Base-by-base conservation (phyloP, 2,797 vertebrate genomes). In the Acestrorhynchus altus region DNA sequence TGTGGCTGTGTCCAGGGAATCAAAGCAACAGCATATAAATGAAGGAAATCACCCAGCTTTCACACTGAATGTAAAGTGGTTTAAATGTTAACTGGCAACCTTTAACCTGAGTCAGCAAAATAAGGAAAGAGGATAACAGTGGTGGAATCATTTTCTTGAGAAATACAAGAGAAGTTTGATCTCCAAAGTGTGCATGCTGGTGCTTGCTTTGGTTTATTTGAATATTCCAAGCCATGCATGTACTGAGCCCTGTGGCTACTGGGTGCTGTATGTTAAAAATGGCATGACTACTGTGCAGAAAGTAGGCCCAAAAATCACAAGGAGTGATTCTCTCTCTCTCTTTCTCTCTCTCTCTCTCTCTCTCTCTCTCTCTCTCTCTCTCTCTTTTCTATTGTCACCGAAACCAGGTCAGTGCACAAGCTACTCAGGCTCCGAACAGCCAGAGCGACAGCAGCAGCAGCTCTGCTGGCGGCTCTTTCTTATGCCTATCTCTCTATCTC, bases 331-430 rank as follows among this genome's bases (percentile, higher is more conserved):
- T n/a, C n/a, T n/a, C n/a, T n/a, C n/a, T n/a, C 35, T n/a, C 18
- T 26, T 16, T 11, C 44, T 42, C 39, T 64, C 61, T 13, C 59
- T 42, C 18, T 64, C 61, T 40, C 18, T 64, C 61, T 59, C 40
- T 56, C 24, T 57, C 28, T 56, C 42, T 59, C 22, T n/a, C 51
- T 61, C 11, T 56, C 44, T 31, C 63, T n/a, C 7, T 60, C 72
- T 51, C 40, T 70, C 57, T 35, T 42, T 56, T 20, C 68, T 26
- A 52, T 64, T 47, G 44, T 59, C 22, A 22, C 59, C 59, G 26
- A 77, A 80, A 77, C 63, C 74, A 83, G 59, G 70, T 70, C 81
- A 64, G 66, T 60, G 47, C 65, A 77, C 57, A 70, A 59, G 59
- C 16, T 31, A 61, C 16, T 18, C 28, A 60, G 15, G 47, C 44